These are phyloP conservation scores for Drosophila borborema DNA, from an alignment of 2,888 invertebrate genomes.

Conservation along the genomic window DNA sequence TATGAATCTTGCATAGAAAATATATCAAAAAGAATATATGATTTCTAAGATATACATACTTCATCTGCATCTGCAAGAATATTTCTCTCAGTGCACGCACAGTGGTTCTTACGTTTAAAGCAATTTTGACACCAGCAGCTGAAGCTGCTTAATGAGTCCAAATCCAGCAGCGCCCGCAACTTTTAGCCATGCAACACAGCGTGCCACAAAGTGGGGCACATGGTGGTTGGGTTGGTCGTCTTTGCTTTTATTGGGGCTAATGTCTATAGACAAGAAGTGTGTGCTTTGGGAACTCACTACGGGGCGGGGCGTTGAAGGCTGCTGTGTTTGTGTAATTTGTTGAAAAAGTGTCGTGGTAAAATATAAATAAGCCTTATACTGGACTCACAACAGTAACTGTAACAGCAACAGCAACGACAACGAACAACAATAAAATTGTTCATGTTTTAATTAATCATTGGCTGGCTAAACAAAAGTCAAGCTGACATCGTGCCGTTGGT, in stretches of 20 bases:
- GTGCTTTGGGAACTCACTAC: background rate
- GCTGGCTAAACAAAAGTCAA: conserved; percentile 51
- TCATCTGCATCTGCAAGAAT: background rate
- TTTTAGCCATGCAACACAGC: conserved; percentile 41
- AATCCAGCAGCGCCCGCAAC: conserved; percentile 69
- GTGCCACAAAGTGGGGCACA: conserved; percentile 2
- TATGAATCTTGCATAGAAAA: no score
- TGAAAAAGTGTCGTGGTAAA: conserved; percentile 65
- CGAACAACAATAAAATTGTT: conserved; percentile 36
- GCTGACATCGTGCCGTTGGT: conserved; percentile 14
- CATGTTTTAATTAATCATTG: conserved; percentile 70
- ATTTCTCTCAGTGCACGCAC: conserved; percentile 10
- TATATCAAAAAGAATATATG: no score
- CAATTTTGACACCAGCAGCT: conserved; percentile 73
- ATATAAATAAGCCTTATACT: conserved; percentile 47
- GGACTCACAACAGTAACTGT: conserved; percentile 18
- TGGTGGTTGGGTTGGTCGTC: background rate
- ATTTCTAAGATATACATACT: no score
- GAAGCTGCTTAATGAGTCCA: conserved; percentile 74
- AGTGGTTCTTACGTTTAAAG: conserved; percentile 29
- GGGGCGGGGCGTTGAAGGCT: conserved; percentile 34
- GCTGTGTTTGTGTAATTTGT: conserved; percentile 65
- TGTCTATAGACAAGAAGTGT: conserved; percentile 39
- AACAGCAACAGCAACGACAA: conserved; percentile 1
- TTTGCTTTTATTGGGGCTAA: conserved; percentile 41